A percentile compares a stretch with the other conserved stretches of the same genome.
These are phyloP conservation scores for Halictus rubicundus DNA, from an alignment of 1,140 invertebrate genomes.

Conservation along the genomic window DNA sequence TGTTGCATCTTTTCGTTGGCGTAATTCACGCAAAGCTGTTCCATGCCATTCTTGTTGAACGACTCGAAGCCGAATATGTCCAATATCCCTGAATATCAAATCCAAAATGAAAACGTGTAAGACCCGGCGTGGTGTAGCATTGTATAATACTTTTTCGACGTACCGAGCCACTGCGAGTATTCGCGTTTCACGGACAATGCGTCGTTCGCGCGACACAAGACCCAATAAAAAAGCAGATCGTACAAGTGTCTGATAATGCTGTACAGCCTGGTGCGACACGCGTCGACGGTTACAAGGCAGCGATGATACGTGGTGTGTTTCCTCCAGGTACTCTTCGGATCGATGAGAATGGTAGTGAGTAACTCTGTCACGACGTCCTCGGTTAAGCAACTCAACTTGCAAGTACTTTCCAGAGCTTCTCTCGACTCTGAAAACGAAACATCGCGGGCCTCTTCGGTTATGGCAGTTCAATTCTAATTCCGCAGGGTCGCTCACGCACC, in stretches of 20 bases:
- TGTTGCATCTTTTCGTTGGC: constrained; percentile 86
- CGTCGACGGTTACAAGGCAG: constrained; percentile 58
- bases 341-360: constrained; percentile 46
- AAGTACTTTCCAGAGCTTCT: constrained; percentile 39
- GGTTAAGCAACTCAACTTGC: constrained; percentile 15
- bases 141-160: neutral
- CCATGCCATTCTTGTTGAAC: constrained; percentile 86
- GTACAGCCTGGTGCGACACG: constrained; percentile 66
- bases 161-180: constrained; percentile 67
- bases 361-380: constrained; percentile 25
- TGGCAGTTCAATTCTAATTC: no score
- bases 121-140: no score
- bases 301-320: constrained; percentile 46
- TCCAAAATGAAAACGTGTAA: no score
- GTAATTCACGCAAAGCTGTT: constrained; percentile 90
- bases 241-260: constrained; percentile 70
- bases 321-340: constrained; percentile 26
- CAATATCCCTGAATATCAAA: constrained; percentile 75
- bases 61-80: constrained; percentile 89
- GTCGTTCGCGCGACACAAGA: constrained; percentile 62
- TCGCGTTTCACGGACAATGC: constrained; percentile 56
- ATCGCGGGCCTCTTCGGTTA: neutral
- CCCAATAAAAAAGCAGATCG: constrained; percentile 66
- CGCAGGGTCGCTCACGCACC: constrained; percentile 62
- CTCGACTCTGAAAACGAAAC: constrained; percentile 38